Evolutionary conservation across 1,140 invertebrate species (phyloP).

Genomic region (Maconellicoccus hirsutus): DNA sequence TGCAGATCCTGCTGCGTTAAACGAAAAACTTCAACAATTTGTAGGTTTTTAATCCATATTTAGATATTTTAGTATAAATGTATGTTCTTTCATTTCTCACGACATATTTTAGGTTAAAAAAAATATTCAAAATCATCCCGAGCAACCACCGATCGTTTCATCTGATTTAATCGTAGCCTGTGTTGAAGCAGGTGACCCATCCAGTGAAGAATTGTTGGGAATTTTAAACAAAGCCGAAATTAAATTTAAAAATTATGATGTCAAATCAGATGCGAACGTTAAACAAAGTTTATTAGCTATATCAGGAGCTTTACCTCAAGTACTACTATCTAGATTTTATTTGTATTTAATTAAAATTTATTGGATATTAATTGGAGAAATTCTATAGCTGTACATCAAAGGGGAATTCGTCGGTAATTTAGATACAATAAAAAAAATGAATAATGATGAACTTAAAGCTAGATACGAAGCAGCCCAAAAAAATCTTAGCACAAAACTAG

Average conservation of each 20-base stretch:
- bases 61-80: neutral
- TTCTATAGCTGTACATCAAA: slow-evolving; percentile 67
- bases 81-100: neutral
- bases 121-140: neutral
- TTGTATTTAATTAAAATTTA: too few species aligned
- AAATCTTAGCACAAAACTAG: neutral
- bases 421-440: slow-evolving; percentile 87
- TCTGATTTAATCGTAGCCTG: neutral
- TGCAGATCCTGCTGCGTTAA: slow-evolving; percentile 66
- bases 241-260: slow-evolving; percentile 74
- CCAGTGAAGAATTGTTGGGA: neutral
- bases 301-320: slow-evolving; percentile 87
- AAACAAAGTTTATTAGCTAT: slow-evolving; percentile 85
- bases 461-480: neutral
- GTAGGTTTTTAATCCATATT: slow-evolving; percentile 11
- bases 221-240: slow-evolving; percentile 43
- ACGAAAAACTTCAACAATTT: slow-evolving; percentile 57
- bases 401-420: slow-evolving; percentile 91
- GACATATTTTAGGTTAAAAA: slow-evolving; percentile 4
- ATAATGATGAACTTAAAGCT: slow-evolving; percentile 43
- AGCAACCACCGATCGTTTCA: neutral
- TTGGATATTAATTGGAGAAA: too few species aligned
- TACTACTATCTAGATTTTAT: too few species aligned
- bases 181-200: neutral
- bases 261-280: slow-evolving; percentile 79